A percentile compares a stretch with the other conserved stretches of the same genome.
Evolutionary conservation across 2,888 invertebrate species (phyloP).

Genomic region (Athetis lepigone): DNA sequence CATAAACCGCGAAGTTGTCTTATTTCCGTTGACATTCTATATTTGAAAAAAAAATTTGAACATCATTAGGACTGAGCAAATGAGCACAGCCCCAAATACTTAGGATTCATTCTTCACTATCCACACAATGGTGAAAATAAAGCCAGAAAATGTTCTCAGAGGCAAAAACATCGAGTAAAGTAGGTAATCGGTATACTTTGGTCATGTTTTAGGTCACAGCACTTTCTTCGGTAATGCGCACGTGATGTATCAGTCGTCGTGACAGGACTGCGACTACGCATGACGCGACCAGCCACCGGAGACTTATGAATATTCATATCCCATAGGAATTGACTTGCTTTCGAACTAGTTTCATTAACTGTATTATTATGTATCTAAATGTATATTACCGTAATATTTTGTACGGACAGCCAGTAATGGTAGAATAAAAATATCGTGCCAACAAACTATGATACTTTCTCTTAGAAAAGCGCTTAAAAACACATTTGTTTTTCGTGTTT

Average conservation of each 20-base stretch:
- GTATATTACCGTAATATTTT: neutral
- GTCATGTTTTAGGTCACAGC: constrained; percentile 30
- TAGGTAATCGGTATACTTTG: neutral
- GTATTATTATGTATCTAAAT: neutral
- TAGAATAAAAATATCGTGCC: neutral
- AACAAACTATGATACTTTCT: constrained; percentile 7
- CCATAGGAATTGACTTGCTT: constrained; percentile 31
- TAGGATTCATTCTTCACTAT: neutral
- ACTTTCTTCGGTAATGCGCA: constrained; percentile 44
- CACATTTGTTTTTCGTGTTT: constrained; percentile 5
- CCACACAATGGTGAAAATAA: neutral
- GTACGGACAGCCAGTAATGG: neutral
- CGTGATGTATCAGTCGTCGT: constrained; percentile 30
- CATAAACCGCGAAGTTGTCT: too few species aligned
- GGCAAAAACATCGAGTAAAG: constrained; percentile 1
- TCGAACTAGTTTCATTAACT: constrained; percentile 20
- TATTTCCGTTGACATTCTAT: too few species aligned
- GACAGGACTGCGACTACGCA: constrained; percentile 26
- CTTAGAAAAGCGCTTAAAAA: constrained; percentile 13
- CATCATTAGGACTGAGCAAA: too few species aligned
- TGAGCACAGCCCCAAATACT: too few species aligned
- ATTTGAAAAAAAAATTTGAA: too few species aligned
- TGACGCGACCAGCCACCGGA: neutral
- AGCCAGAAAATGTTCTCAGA: constrained; percentile 16
- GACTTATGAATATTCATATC: constrained; percentile 8